A percentile compares a stretch with the other conserved stretches of the same genome.
phyloP scores from a whole-genome alignment of 2,888 invertebrate species.

The Patella depressa region DNA sequence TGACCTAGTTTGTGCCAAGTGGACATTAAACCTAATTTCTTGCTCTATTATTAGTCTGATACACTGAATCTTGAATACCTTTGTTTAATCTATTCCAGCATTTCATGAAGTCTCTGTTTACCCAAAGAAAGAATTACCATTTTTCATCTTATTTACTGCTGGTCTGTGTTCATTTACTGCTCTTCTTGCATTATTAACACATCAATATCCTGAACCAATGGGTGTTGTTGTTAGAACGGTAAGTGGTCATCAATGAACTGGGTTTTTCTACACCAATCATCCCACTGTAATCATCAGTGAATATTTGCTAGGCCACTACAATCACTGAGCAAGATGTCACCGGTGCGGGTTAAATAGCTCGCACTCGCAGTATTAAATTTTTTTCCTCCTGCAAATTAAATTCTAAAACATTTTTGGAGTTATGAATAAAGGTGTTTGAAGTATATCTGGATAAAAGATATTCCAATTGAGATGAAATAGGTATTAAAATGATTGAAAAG shows the following conservation, averaged over 20 bases:
- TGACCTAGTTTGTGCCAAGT: too few species aligned
- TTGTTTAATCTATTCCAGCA: slow-evolving; percentile 70
- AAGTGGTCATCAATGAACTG: slow-evolving; percentile 34
- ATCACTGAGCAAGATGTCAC: neutral
- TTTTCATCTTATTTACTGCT: slow-evolving; percentile 92
- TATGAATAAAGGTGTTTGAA: too few species aligned
- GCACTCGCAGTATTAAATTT: too few species aligned
- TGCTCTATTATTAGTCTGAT: neutral
- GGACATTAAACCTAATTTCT: too few species aligned
- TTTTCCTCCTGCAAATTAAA: too few species aligned
- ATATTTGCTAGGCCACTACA: too few species aligned
- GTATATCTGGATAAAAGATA: too few species aligned
- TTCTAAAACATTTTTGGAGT: too few species aligned
- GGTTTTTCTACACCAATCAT: neutral
- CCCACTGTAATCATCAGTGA: neutral
- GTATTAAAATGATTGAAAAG: too few species aligned
- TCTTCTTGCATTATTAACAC: slow-evolving; percentile 86
- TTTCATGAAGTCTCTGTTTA: slow-evolving; percentile 94
- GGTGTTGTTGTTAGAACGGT: slow-evolving; percentile 84
- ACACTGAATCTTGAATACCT: neutral
- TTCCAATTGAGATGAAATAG: too few species aligned
- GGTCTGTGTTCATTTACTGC: slow-evolving; percentile 94
- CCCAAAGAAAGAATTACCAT: slow-evolving; percentile 92
- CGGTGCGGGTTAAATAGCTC: too few species aligned
- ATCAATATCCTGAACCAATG: slow-evolving; percentile 93